phyloP scores from a whole-genome alignment of 2,797 vertebrate species.

The Sphenodon punctatus region DNA sequence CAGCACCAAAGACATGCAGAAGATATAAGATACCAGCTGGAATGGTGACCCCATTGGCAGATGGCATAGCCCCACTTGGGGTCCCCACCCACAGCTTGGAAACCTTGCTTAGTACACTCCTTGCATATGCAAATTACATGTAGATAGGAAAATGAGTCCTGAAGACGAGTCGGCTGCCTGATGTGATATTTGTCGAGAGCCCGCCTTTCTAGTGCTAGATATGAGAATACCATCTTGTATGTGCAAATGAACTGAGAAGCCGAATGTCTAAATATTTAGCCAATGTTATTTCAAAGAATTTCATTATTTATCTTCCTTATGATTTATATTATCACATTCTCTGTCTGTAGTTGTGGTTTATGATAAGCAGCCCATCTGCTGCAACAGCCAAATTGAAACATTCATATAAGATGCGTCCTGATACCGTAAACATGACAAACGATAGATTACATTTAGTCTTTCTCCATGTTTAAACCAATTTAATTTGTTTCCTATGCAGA shows the following conservation, averaged over 20 bases:
- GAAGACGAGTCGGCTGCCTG: constrained; percentile 39
- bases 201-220: constrained; percentile 66
- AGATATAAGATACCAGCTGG: too few relatives aligned
- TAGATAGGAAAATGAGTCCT: constrained; percentile 54
- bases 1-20: too few relatives aligned
- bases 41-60: too few relatives aligned
- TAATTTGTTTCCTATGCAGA: constrained; percentile 90
- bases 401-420: constrained; percentile 82
- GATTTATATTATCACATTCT: constrained; percentile 84
- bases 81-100: too few relatives aligned
- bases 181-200: constrained; percentile 56
- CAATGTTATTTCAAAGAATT: constrained; percentile 83
- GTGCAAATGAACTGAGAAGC: constrained; percentile 77
- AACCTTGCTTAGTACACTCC: neutral
- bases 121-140: constrained; percentile 5
- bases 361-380: constrained; percentile 85
- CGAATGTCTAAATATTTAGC: constrained; percentile 87
- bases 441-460: constrained; percentile 88
- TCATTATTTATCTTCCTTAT: constrained; percentile 86
- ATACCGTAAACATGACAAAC: constrained; percentile 89
- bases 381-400: constrained; percentile 81
- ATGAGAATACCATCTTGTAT: constrained; percentile 73
- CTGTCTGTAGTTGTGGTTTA: constrained; percentile 80
- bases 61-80: too few relatives aligned
- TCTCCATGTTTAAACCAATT: constrained; percentile 88